These are phyloP conservation scores for Anhinga anhinga DNA, from an alignment of 2,113 vertebrate genomes.

Conservation along the genomic window DNA sequence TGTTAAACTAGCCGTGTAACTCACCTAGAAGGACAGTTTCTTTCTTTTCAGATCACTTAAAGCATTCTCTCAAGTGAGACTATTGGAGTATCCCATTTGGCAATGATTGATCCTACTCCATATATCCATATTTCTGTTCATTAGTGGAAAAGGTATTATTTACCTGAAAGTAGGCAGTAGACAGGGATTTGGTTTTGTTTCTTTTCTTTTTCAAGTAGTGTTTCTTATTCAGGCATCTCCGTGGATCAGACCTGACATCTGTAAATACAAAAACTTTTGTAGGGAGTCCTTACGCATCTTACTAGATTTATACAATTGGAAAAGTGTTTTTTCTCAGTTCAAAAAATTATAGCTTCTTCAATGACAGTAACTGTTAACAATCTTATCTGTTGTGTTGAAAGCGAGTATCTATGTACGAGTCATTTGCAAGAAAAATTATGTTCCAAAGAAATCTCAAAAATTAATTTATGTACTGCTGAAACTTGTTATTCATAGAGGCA, in stretches of 20 bases:
- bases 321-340: background rate
- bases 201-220: background rate
- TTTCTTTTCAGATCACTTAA: background rate
- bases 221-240: background rate
- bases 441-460: background rate
- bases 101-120: background rate
- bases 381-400: background rate
- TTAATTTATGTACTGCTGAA: background rate
- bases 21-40: background rate
- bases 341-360: background rate
- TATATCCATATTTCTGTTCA: background rate
- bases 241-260: background rate
- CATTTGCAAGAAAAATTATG: background rate
- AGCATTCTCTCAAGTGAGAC: background rate
- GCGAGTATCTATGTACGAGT: background rate
- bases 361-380: background rate
- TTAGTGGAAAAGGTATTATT: background rate
- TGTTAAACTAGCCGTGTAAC: background rate
- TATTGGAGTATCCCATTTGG: background rate
- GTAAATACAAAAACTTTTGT: background rate
- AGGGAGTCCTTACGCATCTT: background rate
- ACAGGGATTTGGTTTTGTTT: background rate
- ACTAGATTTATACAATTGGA: background rate
- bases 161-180: background rate
- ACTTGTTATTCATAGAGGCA: background rate